Evolutionary conservation across 2,888 invertebrate genomes (phyloP).

Genomic region (Atethmia centrago): DNA sequence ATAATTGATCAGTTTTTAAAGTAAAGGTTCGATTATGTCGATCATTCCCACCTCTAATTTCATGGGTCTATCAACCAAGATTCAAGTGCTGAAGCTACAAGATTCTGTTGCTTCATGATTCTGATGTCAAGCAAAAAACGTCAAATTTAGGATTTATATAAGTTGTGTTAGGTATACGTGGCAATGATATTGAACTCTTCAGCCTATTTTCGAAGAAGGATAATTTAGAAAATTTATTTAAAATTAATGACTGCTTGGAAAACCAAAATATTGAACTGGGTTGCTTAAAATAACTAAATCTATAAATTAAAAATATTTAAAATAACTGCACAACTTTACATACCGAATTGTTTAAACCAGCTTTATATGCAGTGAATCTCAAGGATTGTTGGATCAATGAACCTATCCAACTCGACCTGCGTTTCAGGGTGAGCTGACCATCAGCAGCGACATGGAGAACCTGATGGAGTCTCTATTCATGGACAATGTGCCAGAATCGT

Average conservation of each 20-base stretch:
- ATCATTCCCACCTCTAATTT: not conserved
- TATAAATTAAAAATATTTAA: no score
- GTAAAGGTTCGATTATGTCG: not conserved
- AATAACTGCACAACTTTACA: no score
- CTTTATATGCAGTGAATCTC: not conserved
- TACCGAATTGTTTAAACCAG: not conserved
- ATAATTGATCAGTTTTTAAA: no score
- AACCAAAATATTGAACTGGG: no score
- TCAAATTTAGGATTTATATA: no score
- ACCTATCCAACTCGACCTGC: not conserved
- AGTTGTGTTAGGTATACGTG: no score
- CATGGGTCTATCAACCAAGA: not conserved
- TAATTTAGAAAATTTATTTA: no score
- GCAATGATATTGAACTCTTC: no score
- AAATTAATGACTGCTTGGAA: no score
- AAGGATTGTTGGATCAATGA: not conserved
- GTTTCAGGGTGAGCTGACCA: conserved; percentile 96
- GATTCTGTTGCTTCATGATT: not conserved
- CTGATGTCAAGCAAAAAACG: not conserved
- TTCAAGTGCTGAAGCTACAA: no score
- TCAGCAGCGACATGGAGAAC: conserved; percentile 97
- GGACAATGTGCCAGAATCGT: conserved; percentile 96
- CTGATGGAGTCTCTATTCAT: conserved; percentile 96
- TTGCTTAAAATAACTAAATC: no score
- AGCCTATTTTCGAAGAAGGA: no score